Conservation (phyloP, 2,888 invertebrate genomes). For the Aphidius colemani region DNA sequence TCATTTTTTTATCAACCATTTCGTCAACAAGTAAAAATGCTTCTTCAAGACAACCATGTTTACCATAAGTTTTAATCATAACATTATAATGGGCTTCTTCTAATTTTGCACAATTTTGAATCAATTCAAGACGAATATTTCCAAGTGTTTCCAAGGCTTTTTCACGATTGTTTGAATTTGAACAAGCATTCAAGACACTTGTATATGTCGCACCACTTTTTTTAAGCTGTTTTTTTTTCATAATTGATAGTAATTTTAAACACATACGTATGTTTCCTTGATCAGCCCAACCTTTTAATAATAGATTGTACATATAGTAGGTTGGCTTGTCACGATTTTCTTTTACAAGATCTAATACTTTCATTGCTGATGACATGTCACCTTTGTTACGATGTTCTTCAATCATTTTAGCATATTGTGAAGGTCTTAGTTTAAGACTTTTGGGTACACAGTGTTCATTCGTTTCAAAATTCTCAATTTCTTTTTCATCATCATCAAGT, state of each 20-base stretch:
- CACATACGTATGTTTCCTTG: constrained; percentile 86
- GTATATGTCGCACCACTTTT: constrained; percentile 79
- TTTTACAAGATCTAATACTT: constrained; percentile 79
- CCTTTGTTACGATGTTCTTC: constrained; percentile 69
- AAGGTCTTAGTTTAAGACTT: constrained; percentile 62
- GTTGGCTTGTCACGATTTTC: constrained; percentile 80
- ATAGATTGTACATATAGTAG: constrained; percentile 77
- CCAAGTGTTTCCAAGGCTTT: constrained; percentile 74
- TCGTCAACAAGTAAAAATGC: constrained; percentile 86
- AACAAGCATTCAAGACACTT: constrained; percentile 86
- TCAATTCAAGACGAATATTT: constrained; percentile 70
- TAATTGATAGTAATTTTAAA: constrained; percentile 79
- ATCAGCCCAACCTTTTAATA: constrained; percentile 83
- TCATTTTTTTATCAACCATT: constrained; percentile 71
- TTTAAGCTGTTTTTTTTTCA: constrained; percentile 75
- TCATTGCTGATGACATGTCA: constrained; percentile 76
- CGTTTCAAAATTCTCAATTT: constrained; percentile 44
- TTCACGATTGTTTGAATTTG: constrained; percentile 71
- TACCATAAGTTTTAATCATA: constrained; percentile 90
- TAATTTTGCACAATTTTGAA: constrained; percentile 70
- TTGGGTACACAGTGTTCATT: constrained; percentile 37
- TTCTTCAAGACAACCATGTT: constrained; percentile 76
- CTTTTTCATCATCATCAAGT: constrained; percentile 46
- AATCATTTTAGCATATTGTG: constrained; percentile 74
- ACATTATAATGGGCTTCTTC: constrained; percentile 82